Conservation (phyloP, 2,113 vertebrate species). For the Arvicanthis niloticus region DNA sequence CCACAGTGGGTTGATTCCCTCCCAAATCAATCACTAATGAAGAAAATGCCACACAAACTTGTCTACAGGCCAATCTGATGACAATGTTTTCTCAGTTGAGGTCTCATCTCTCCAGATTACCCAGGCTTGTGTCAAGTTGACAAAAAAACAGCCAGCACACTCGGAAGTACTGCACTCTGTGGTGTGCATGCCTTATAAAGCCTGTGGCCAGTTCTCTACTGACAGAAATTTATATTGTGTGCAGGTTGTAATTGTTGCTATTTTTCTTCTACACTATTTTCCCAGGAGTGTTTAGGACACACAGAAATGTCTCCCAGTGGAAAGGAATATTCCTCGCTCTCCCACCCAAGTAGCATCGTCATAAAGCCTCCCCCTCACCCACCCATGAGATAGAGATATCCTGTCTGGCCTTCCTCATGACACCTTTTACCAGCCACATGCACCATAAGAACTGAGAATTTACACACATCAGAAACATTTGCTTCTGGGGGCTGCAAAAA, state of each 20-base stretch:
- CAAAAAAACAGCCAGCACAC: not conserved
- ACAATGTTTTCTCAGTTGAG: not conserved
- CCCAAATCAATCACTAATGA: not conserved
- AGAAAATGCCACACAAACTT: not conserved
- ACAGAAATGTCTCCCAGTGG: not conserved
- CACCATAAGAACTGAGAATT: not conserved
- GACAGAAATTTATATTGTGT: not conserved
- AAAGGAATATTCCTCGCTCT: not conserved
- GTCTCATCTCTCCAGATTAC: not conserved
- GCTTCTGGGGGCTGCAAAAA: not conserved
- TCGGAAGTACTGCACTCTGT: not conserved
- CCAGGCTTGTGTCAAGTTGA: not conserved
- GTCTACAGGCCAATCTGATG: not conserved
- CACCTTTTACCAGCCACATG: not conserved
- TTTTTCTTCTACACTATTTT: not conserved
- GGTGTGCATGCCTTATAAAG: not conserved
- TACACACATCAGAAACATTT: not conserved
- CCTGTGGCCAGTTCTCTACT: not conserved
- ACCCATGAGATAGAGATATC: not conserved
- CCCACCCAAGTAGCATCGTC: not conserved
- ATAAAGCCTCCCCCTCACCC: not conserved
- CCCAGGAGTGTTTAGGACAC: too few relatives aligned
- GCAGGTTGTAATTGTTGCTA: not conserved
- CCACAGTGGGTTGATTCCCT: not conserved
- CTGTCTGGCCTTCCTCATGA: not conserved